Base-by-base conservation (phyloP, 1,140 invertebrate species). In the Oscheius sp. region DNA sequence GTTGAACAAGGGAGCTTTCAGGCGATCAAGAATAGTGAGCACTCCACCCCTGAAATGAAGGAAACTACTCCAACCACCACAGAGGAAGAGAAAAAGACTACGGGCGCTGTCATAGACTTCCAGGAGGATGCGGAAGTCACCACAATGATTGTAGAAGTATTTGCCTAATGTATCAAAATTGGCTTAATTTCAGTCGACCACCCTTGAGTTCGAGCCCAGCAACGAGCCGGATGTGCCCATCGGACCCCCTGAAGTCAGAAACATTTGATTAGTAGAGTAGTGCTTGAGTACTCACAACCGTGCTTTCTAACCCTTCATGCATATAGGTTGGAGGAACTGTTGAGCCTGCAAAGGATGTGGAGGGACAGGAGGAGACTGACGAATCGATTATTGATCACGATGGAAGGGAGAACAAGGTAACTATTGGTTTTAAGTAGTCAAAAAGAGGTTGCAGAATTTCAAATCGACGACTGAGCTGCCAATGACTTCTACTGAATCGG, bases 301-400 rank as follows among this genome's bases (percentile, higher is more conserved):
- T 23, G 7, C 23, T 13, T 23, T 13, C 15, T 23, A 55, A 55
- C 4, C 23, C 7, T 13, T 13, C 28, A n/a, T n/a, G n/a, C n/a
- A n/a, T 23, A 23, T 55, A 55, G 49, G 23, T 7, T 23, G 49
- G 49, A 55, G 49, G 7, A 7, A 55, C 49, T 23, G 49, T 55
- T 13, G 49, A 55, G 23, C 49, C 49, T 7, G 49, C 28, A 7
- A 55, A 23, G 23, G 49, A 55, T 7, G 49, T 55, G 23, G 49
- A 55, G 23, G 49, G 49, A 13, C 49, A 55, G 23, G 15, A 15
- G 7, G 49, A 55, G 23, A 55, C 49, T 13, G 49, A 55, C 28
- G 49, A 55, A 26, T 13, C 23, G 15, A 55, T 55, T 26, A 55
- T 55, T 55, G 49, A 55, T 26, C 49, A 55, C 49, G 49, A 55